Evolutionary conservation across 2,113 vertebrate genomes (phyloP), one percentile per base, ranked within the genome.

Genomic region (Riparia riparia): DNA sequence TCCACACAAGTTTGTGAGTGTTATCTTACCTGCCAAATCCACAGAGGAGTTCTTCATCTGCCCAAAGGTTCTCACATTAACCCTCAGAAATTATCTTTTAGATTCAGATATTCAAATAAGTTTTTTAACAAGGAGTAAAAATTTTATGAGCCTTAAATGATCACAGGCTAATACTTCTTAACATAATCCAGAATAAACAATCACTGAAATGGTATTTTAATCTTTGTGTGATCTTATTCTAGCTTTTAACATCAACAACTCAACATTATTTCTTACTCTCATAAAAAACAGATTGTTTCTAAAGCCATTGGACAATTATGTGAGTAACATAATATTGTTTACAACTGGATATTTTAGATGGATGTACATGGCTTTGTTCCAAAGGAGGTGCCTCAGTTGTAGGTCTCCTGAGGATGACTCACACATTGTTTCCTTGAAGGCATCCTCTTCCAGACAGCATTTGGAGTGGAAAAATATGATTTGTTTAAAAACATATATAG

Each of bases 401-500:
- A 90, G 9, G 7, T 95, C 84, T 95, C 89, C 68, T 84, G 76
- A 86, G 92, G 31, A 93, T 97, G 96, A 96, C 71, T 97, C 95
- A 96, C 31, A 45, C 61, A 63, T 45, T 78, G 29, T 91, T 93
- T 95, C 79, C 84, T 90, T 91, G 71, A 87, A 96, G 68, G 47
- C 81, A 91, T 88, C 61, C 47, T 64, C 87, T 95, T 97, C 89
- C 83, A 83, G 74, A 54, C 91, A 90, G 54, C 74, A 86, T 71
- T 92, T 82, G 57, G 49, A 91, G 77, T 72, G 58, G 82, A 95
- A 96, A 92, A 87, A 93, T n/a, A 66, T 6, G 1, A 25, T 65
- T 87, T 84, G n/a, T 83, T 95, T 83, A 53, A 96, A 94, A 80
- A 89, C 19, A 47, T 44, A 57, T 66, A 74, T 69, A 9, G 18